Evolutionary conservation across 2,113 vertebrate species (phyloP), one percentile per base, ranked within the genome.

Genomic region (Panurus biarmicus): DNA sequence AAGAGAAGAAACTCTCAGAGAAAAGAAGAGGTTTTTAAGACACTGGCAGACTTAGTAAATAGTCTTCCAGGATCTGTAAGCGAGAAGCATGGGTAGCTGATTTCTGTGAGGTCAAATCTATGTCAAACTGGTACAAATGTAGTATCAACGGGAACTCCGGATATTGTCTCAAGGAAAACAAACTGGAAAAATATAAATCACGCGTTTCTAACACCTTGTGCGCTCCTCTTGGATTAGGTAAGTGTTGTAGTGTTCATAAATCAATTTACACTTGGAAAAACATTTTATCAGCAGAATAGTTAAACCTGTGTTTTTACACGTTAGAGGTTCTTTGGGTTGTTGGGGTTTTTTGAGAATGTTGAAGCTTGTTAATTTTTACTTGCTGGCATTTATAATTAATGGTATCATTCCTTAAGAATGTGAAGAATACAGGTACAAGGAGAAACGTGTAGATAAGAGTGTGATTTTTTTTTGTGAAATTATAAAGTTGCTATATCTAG

Each of bases 41-140:
- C 80, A 50, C 80, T 79, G 51, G 40, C 92, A 89, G 56, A 95
- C 91, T 96, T 92, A 83, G 95, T 79, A 93, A 71, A 56, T 74
- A 94, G 62, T 69, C 85, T 93, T 94, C 89, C 17, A 42, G 94
- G 95, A 89, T 95, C 96, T 96, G 57, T 89, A 84, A 94, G 80
- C 21, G 33, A 93, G 80, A 97, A 97, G 86, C 83, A 98, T 98
- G 97, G 97, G 95, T 91, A 97, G 98, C 93, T 97, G 97, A 97
- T 97, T 97, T 96, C 77, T 94, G 91, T 76, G 85, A 72, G 58
- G 75, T 85, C 85, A 95, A 84, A 84, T 94, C 91, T 97, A 90
- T 97, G 96, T 97, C 95, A 94, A 61, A 91, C 88, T 95, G 92
- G 96, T 93, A 79, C 90, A 35, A 96, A 97, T 97, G 96, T 96